These are phyloP conservation scores for Sebastolobus alascanus DNA, from an alignment of 2,797 vertebrate genomes.

Conservation along the genomic window DNA sequence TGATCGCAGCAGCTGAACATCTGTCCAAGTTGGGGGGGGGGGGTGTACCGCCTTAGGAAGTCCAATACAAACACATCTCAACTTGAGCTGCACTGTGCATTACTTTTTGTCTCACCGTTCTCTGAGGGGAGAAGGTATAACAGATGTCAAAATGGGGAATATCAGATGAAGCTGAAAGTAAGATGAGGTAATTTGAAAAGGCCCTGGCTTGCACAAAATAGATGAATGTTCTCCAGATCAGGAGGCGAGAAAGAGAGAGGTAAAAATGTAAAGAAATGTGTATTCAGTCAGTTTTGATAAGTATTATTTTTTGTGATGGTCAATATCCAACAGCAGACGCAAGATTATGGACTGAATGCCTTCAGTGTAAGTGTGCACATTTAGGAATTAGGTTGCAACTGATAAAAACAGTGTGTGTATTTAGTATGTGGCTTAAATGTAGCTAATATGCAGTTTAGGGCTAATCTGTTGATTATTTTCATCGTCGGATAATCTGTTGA, in stretches of 20 bases:
- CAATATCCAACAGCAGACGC: neutral
- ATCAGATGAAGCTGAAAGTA: neutral
- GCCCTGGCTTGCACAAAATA: neutral
- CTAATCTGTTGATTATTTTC: neutral
- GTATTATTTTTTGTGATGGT: neutral
- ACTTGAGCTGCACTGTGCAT: neutral
- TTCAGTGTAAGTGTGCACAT: neutral
- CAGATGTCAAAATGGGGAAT: slow-evolving; percentile 1
- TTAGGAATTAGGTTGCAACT: neutral
- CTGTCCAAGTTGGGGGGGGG: neutral
- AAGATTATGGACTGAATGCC: neutral
- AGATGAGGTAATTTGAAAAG: neutral
- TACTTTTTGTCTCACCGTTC: neutral
- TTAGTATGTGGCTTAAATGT: neutral
- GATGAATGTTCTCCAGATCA: slow-evolving; percentile 1
- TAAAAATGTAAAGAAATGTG: neutral
- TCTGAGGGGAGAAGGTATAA: neutral
- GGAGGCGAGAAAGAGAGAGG: neutral
- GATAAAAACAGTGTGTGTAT: neutral
- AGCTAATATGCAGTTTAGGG: neutral
- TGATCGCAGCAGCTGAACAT: neutral
- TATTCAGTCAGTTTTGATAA: neutral
- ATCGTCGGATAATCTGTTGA: too few relatives aligned
- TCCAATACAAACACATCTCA: neutral
- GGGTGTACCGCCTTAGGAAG: neutral